Conservation (phyloP, 1,140 invertebrate genomes). For the Pseudoatta argentina region DNA sequence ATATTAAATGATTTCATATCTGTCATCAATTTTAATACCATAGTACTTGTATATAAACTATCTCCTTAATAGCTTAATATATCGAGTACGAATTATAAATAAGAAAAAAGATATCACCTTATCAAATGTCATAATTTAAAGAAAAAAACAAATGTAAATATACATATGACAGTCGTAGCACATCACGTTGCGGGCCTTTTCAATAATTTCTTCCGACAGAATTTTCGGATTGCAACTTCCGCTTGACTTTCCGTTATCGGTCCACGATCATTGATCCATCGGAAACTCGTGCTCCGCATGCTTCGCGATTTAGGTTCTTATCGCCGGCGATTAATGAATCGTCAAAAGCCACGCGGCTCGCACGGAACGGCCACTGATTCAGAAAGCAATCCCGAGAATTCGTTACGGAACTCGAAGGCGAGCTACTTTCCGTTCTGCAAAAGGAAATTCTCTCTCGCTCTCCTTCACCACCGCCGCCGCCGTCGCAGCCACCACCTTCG, state of each 20-base stretch:
- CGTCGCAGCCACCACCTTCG: not conserved
- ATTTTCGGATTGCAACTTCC: not conserved
- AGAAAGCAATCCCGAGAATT: conserved; percentile 84
- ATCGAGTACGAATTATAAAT: not conserved
- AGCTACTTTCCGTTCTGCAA: conserved; percentile 85
- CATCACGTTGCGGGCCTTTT: not conserved
- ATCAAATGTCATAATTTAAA: not conserved
- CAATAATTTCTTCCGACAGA: not conserved
- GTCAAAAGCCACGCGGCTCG: conserved; percentile 30
- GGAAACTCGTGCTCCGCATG: not conserved
- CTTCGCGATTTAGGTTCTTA: conserved; percentile 5
- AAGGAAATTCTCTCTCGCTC: conserved; percentile 75
- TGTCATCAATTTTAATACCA: no score
- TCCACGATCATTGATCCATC: not conserved
- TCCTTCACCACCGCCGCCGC: conserved; percentile 16
- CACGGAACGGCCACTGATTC: conserved; percentile 73
- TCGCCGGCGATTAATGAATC: conserved; percentile 57
- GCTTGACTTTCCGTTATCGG: not conserved
- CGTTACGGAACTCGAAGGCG: conserved; percentile 84
- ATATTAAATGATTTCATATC: not conserved
- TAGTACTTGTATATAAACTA: no score
- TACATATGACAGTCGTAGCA: not conserved
- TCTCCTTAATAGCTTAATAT: no score
- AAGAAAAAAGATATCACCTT: not conserved
- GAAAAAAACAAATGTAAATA: not conserved